Base-by-base conservation (phyloP, 2,113 vertebrate species). In the Actenoides lindsayi region DNA sequence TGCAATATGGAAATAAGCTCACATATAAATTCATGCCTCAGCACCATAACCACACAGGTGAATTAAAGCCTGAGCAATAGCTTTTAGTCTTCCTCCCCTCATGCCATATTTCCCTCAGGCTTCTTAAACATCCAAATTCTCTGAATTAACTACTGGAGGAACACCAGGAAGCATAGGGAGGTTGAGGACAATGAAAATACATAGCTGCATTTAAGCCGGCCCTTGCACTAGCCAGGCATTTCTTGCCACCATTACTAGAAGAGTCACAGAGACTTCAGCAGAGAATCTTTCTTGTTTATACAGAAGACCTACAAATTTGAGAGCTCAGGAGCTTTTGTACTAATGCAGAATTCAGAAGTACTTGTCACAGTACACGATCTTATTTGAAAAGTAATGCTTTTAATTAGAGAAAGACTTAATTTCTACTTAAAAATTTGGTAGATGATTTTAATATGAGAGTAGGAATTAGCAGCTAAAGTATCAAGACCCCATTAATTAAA, bases 401-500 rank as follows among this genome's bases (percentile, higher is more conserved):
- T 93, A 92, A 95, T 91, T 91, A 68, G 83, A 85, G 46, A 46
- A 85, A 91, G 75, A 95, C 67, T 87, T 59, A 59, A 73, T 87
- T 96, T 89, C 50, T 79, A 27, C 74, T 83, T 87, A 68, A 90
- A 82, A 96, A 81, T 87, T 82, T 69, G 74, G 76, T 91, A 67
- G 56, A 67, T 95, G 16, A 81, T 92, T 94, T 93, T 93, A 97
- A 94, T 91, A 91, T 93, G 69, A 62, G 68, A 80, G 30, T 33
- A 67, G 65, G 83, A 93, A 93, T 90, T 92, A 90, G 27, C 87
- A 94, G 42, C 15, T 6, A 24, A 81, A 85, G 77, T 90, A 73
- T 86, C 76, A 90, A 82, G 88, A 68, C 83, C 62, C 64, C 57
- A 67, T 48, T 96, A 75, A 83, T 95, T 92, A 87, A 97, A 96